phyloP scores from a whole-genome alignment of 2,888 invertebrate species.

The Deilephila elpenor region DNA sequence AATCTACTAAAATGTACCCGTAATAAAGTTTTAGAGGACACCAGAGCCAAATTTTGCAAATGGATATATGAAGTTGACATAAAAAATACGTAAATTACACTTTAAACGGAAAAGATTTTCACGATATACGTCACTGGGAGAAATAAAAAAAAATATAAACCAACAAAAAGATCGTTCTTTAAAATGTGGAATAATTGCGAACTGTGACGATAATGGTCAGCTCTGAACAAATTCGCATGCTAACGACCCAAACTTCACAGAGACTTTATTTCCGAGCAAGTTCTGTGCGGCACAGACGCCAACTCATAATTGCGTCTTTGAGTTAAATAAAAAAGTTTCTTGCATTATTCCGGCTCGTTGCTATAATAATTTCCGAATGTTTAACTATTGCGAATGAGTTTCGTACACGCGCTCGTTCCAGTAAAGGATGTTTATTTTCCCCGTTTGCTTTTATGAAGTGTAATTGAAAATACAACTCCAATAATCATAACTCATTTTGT shows the following conservation, averaged over 20 bases:
- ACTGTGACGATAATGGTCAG: constrained; percentile 21
- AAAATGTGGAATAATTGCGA: constrained; percentile 5
- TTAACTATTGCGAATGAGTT: background rate
- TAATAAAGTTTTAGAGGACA: background rate
- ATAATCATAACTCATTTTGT: background rate
- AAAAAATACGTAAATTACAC: background rate
- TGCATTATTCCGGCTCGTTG: constrained; percentile 26
- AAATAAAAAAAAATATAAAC: background rate
- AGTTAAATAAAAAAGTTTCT: constrained; percentile 51
- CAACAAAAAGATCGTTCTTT: background rate
- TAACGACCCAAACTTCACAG: constrained; percentile 52
- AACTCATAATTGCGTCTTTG: constrained; percentile 53
- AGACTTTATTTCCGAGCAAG: constrained; percentile 44
- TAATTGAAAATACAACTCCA: background rate
- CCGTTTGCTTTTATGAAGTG: background rate
- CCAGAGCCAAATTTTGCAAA: background rate
- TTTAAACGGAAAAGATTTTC: background rate
- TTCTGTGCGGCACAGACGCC: constrained; percentile 44
- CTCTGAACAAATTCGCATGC: constrained; percentile 44
- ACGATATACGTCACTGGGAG: background rate
- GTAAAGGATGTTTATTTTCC: background rate
- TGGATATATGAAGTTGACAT: background rate
- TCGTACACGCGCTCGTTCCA: background rate
- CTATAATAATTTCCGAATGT: constrained; percentile 13
- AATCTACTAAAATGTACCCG: background rate